Percentiles rank a stretch among this genome's conserved stretches.
phyloP scores from a whole-genome alignment of 2,888 invertebrate species.

The Nomada ferruginata region DNA sequence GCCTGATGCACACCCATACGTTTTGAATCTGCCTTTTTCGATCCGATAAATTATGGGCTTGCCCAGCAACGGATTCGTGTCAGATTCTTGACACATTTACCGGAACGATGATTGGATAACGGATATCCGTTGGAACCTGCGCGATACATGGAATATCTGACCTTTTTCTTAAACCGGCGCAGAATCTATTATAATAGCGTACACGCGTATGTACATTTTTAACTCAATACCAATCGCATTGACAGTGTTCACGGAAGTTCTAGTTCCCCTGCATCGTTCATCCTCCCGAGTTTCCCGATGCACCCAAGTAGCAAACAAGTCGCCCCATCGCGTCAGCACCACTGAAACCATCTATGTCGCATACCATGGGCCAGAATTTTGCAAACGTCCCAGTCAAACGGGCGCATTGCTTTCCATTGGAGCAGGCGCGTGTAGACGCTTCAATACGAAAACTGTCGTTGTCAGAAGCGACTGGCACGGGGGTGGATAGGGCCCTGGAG shows the following conservation, averaged over 20 bases:
- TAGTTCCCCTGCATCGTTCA: no score
- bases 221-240: no score
- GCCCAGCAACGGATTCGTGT: slow-evolving; percentile 75
- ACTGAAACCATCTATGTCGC: neutral
- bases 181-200: no score
- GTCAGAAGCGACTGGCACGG: slow-evolving; percentile 36
- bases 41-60: slow-evolving; percentile 83
- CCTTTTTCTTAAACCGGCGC: slow-evolving; percentile 29
- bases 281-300: no score
- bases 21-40: slow-evolving; percentile 81
- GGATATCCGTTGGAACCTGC: slow-evolving; percentile 66
- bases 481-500: neutral
- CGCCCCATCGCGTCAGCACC: neutral
- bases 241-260: no score
- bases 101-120: slow-evolving; percentile 69
- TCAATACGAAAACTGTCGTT: slow-evolving; percentile 60
- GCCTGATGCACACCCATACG: slow-evolving; percentile 79
- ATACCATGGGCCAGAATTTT: neutral
- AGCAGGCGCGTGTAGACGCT: slow-evolving; percentile 3
- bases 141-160: slow-evolving; percentile 47
- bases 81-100: slow-evolving; percentile 75
- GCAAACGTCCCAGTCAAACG: neutral
- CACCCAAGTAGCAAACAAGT: neutral
- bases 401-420: slow-evolving; percentile 38
- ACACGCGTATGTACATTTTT: no score